Evolutionary conservation across 2,113 vertebrate species (phyloP), one percentile per base, ranked within the genome.

Genomic region (Ctenodactylus gundi): DNA sequence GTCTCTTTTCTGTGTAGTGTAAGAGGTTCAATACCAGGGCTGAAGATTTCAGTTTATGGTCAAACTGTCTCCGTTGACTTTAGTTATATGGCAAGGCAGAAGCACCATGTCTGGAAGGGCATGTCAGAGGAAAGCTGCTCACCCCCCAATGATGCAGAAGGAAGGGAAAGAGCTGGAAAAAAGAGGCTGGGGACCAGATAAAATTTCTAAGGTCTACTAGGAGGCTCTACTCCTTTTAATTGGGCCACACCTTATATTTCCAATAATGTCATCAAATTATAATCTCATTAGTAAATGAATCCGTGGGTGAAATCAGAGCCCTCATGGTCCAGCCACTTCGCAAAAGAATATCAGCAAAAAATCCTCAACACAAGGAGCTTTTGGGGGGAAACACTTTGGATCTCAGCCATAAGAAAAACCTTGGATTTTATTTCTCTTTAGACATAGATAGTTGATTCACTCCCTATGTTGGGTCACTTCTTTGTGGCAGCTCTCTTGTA

Each of bases 401-500:
- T 51, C 41, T 51, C 17, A 20, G 8, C 72, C 46, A 20, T 75
- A 2, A 34, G 3, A 13, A 9, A 70, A 82, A 49, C 20, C 60
- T 75, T 55, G 34, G 14, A 25, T 53, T 91, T 88, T 9, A 87
- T 18, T 41, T 84, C 72, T 7, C 1, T 10, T 14, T 34, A 20
- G 3, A n/a, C 7, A 2, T 11, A 7, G 55, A n/a, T n/a, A 18
- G 0, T 7, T 31, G 46, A 36, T 29, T n/a, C 13, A 7, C 13
- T n/a, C 23, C 36, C 46, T 9, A 14, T 6, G n/a, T 46, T 29
- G 4, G 14, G 1, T 36, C 25, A 36, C 36, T 62, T n/a, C 46
- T n/a, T 12, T 39, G 3, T 41, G 18, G 10, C 7, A 55, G 18
- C 36, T 57, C 6, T 77, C 62, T 62, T 9, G 6, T 5, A 18